These are phyloP conservation scores for Scaptodrosophila lebanonensis DNA, from an alignment of 1,140 invertebrate genomes.

Conservation along the genomic window DNA sequence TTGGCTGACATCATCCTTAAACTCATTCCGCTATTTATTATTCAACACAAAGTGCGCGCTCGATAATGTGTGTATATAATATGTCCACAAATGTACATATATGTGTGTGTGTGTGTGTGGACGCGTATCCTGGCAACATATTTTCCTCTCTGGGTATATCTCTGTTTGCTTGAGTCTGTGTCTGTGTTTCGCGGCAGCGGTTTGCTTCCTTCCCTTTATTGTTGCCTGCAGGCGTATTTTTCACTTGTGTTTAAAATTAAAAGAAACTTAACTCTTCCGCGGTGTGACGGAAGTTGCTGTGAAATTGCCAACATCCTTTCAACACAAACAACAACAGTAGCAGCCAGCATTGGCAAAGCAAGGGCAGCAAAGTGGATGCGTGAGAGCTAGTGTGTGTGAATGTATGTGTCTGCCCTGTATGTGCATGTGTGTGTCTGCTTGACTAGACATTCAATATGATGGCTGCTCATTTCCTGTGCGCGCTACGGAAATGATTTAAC, in stretches of 20 bases:
- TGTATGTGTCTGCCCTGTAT: not conserved
- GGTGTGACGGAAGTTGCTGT: conserved; percentile 50
- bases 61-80: too few relatives aligned
- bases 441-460: conserved; percentile 51
- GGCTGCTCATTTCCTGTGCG: conserved; percentile 56
- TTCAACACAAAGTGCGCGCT: conserved; percentile 40
- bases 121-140: too few relatives aligned
- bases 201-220: conserved; percentile 33
- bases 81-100: too few relatives aligned
- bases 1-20: conserved; percentile 17
- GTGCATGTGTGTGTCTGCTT: conserved; percentile 37
- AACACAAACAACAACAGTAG: conserved; percentile 29
- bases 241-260: conserved; percentile 63
- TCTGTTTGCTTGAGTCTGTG: conserved; percentile 4
- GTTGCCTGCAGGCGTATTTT: conserved; percentile 39
- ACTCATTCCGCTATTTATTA: conserved; percentile 48
- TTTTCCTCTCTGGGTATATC: not conserved
- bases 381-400: conserved; percentile 1
- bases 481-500: conserved; percentile 55
- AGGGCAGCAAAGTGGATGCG: conserved; percentile 19
- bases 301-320: conserved; percentile 71
- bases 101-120: conserved; percentile 2
- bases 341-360: conserved; percentile 21
- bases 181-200: conserved; percentile 11
- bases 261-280: conserved; percentile 64